Evolutionary conservation across 2,797 vertebrate species (phyloP), one percentile per base, ranked within the genome.

Genomic region (Streptopelia turtur): DNA sequence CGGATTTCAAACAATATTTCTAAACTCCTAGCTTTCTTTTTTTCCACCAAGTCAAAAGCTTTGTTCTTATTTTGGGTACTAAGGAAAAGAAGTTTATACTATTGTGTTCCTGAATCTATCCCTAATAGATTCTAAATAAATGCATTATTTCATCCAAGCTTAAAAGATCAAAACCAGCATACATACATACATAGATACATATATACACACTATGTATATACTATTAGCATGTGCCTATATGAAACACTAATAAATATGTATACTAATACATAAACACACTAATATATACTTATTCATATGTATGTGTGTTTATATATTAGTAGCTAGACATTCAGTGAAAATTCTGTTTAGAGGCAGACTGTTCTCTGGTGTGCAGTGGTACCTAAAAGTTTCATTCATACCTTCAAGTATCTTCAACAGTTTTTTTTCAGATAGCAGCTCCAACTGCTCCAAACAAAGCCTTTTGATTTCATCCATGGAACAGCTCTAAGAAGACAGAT

Each of bases 391-490:
- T 87, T 92, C 45, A 72, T 82, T 90, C 97, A 98, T 98, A 99
- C 99, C 99, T 97, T 99, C 98, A 89, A 99, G 98, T 96, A 99
- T 99, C 97, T 98, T 99, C 92, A 98, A 89, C 9, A 99, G 97
- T 82, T 98, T 98, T 93, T 98, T 98, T 96, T 99, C 98, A 16
- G 98, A 98, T 85, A 99, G 97, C 33, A 98, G 98, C 78, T 99
- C 98, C 97, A 99, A 98, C 68, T 99, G 99, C 91, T 99, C 99
- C 98, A 98, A 98, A 94, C 99, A 99, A 63, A 99, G 97, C 45
- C 95, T 98, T 98, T 98, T 99, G 92, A 99, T 99, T 98, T 99
- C 99, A 6, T 98, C 98, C 95, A 98, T 94, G 92, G 98, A 98
- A 96, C 98, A 99, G 87, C 97, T 98, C 99, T 99, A 98, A 89